Conservation (phyloP, 2,113 vertebrate species). For the Synchiropus splendidus region DNA sequence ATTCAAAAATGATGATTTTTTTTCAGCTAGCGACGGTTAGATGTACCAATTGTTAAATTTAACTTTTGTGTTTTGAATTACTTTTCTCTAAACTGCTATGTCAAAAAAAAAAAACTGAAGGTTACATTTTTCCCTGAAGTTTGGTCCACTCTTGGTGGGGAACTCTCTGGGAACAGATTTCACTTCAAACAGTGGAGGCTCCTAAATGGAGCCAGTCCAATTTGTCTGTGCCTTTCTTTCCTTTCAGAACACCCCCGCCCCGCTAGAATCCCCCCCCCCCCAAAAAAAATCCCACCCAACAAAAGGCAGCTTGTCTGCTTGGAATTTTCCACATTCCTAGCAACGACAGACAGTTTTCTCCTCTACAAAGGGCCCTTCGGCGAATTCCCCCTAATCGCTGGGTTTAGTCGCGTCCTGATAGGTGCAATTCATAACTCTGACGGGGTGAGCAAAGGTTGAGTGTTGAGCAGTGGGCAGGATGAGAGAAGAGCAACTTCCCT, state of each 20-base stretch:
- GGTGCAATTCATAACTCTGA: constrained; percentile 85
- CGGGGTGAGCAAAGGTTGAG: constrained; percentile 70
- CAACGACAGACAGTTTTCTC: constrained; percentile 92
- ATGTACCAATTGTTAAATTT: too few relatives aligned
- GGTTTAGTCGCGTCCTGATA: constrained; percentile 85
- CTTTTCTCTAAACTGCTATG: too few relatives aligned
- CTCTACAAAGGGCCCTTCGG: constrained; percentile 89
- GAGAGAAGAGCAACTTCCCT: constrained; percentile 36
- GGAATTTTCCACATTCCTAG: constrained; percentile 95
- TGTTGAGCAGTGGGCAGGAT: constrained; percentile 58
- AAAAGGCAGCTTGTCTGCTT: constrained; percentile 90
- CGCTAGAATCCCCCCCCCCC: constrained; percentile 19
- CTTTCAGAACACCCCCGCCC: constrained; percentile 71
- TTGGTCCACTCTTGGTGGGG: constrained; percentile 16
- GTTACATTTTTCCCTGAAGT: constrained; percentile 6
- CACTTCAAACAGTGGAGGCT: constrained; percentile 80
- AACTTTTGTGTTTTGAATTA: too few relatives aligned
- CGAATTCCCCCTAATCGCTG: constrained; percentile 89
- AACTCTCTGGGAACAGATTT: constrained; percentile 65
- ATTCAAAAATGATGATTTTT: too few relatives aligned
- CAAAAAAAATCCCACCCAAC: constrained; percentile 66
- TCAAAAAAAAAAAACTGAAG: too few relatives aligned
- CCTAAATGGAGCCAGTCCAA: constrained; percentile 71
- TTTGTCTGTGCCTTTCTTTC: constrained; percentile 89
- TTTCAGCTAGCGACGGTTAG: too few relatives aligned